These are phyloP conservation scores for Zoanthus gigantus DNA, from an alignment of 92 coral and sea anemone species.

Conservation along the genomic window DNA sequence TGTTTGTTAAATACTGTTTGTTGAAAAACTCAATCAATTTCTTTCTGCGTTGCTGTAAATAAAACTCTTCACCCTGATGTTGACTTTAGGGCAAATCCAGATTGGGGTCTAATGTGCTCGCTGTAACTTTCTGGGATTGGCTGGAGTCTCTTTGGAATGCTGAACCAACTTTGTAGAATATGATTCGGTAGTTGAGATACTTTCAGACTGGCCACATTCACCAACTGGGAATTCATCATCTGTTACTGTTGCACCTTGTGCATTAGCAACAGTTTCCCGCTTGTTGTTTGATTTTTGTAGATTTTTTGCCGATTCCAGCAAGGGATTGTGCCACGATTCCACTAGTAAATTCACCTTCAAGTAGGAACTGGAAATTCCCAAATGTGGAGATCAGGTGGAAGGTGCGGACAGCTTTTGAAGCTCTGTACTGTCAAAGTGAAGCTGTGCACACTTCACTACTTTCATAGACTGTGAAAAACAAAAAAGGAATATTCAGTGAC, in stretches of 20 bases:
- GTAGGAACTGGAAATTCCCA: slow-evolving; percentile 15
- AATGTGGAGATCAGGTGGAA: slow-evolving; percentile 28
- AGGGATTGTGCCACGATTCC: slow-evolving; percentile 28
- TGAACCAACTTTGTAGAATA: slow-evolving; percentile 19
- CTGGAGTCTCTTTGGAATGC: slow-evolving; percentile 15
- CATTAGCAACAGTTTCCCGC: slow-evolving; percentile 1
- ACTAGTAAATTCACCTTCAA: background rate
- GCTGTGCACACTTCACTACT: background rate
- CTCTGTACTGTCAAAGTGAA: background rate
- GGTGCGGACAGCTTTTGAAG: background rate
- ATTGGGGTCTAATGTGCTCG: slow-evolving; percentile 14
- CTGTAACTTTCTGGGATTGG: slow-evolving; percentile 13
- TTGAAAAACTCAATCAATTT: slow-evolving; percentile 15
- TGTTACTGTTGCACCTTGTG: slow-evolving; percentile 12
- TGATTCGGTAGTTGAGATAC: slow-evolving; percentile 1
- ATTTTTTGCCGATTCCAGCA: slow-evolving; percentile 23
- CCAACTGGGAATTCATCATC: slow-evolving; percentile 30
- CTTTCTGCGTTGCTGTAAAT: slow-evolving; percentile 3
- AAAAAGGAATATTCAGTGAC: background rate
- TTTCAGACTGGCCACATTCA: slow-evolving; percentile 14
- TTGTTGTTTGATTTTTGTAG: slow-evolving; percentile 2
- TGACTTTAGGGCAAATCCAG: slow-evolving; percentile 20
- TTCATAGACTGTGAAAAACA: slow-evolving; percentile 13
- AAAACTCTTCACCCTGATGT: slow-evolving; percentile 11
- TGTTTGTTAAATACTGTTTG: slow-evolving; percentile 24